These are phyloP conservation scores for Schrankia costaestrigalis DNA, from an alignment of 2,888 invertebrate species.

Conservation along the genomic window DNA sequence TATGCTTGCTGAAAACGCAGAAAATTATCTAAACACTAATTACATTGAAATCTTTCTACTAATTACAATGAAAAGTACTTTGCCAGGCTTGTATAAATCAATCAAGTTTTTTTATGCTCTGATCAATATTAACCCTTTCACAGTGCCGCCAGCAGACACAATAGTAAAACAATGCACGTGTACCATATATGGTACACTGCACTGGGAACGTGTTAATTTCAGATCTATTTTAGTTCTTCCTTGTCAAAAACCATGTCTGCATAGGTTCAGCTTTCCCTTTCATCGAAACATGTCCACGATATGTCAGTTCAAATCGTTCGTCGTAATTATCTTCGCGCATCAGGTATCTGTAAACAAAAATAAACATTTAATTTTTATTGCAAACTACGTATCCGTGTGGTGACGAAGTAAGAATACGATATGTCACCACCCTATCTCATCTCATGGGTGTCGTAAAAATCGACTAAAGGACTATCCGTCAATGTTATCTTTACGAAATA, in stretches of 20 bases:
- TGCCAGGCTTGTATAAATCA: neutral
- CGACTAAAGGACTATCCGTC: too few relatives aligned
- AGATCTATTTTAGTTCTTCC: slow-evolving; percentile 59
- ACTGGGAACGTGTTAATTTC: too few relatives aligned
- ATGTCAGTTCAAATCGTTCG: slow-evolving; percentile 90
- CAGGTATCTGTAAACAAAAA: slow-evolving; percentile 83
- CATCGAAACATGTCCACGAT: slow-evolving; percentile 94
- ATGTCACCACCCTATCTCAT: too few relatives aligned
- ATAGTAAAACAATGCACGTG: too few relatives aligned
- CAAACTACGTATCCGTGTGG: neutral
- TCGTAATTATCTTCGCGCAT: slow-evolving; percentile 91
- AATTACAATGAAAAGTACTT: too few relatives aligned
- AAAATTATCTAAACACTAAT: neutral
- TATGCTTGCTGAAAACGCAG: neutral
- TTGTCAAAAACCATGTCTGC: slow-evolving; percentile 93
- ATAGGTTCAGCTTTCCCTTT: slow-evolving; percentile 96
- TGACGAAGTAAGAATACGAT: neutral
- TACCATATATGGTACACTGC: too few relatives aligned
- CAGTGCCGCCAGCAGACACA: too few relatives aligned
- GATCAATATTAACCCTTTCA: too few relatives aligned
- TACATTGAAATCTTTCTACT: neutral
- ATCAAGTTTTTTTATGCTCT: too few relatives aligned
- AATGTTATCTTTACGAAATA: too few relatives aligned
- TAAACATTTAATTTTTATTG: neutral
- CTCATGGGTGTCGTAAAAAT: too few relatives aligned